Percentiles rank a stretch among this genome's conserved stretches.
Evolutionary conservation across 2,113 vertebrate species (phyloP).

Genomic region (Natator depressus): DNA sequence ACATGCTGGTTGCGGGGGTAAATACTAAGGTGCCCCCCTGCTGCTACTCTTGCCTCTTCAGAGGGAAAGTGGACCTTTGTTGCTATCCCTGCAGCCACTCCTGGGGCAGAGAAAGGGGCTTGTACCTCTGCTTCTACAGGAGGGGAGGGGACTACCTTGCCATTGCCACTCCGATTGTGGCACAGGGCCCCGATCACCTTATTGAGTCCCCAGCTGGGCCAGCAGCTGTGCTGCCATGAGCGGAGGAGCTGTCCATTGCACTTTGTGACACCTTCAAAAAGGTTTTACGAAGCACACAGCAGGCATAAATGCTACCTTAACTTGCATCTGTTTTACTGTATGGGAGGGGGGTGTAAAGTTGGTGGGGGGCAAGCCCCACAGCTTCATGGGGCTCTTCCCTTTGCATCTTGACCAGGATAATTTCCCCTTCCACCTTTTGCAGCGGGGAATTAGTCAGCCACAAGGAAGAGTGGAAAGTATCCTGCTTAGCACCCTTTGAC

Average conservation of each 20-base stretch:
- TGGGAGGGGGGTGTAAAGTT: no score
- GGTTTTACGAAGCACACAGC: not conserved
- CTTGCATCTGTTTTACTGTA: not conserved
- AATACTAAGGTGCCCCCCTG: not conserved
- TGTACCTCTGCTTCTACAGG: not conserved
- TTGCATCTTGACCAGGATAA: not conserved
- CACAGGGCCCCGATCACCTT: not conserved
- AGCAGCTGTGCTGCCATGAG: not conserved
- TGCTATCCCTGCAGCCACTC: not conserved
- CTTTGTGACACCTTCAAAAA: fast-evolving
- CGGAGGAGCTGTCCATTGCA: not conserved
- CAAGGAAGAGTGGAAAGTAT: not conserved
- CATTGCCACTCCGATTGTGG: not conserved
- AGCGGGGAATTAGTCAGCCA: not conserved
- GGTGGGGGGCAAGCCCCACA: not conserved
- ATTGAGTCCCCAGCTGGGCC: not conserved
- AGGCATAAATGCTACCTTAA: fast-evolving
- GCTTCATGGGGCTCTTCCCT: not conserved
- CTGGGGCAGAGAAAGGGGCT: not conserved
- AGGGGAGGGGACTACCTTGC: not conserved
- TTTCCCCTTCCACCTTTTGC: not conserved
- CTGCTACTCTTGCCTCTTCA: not conserved
- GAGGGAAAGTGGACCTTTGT: not conserved
- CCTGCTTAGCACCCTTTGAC: not conserved
- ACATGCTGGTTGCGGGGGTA: not conserved